Conservation (phyloP, 2,797 vertebrate species). For the Petrocephalus sullivani region DNA sequence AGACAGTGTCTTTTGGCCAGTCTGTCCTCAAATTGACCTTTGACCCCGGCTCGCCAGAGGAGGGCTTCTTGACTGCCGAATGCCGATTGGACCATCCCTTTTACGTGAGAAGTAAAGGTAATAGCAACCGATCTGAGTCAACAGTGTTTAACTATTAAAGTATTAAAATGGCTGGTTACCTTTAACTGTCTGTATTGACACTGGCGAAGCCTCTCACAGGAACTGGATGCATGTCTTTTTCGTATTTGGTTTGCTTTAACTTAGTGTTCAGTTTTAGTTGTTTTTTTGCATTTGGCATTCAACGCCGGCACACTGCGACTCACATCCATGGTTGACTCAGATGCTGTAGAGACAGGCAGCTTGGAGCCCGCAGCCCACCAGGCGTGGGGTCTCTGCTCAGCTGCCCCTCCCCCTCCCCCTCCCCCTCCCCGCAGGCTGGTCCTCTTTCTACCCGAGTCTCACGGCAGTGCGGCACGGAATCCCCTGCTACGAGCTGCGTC, state of each 20-base stretch:
- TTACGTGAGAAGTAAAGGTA: slow-evolving; percentile 98
- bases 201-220: not conserved
- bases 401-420: not conserved
- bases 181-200: not conserved
- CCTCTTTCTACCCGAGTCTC: slow-evolving; percentile 97
- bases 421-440: slow-evolving; percentile 75
- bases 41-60: slow-evolving; percentile 85
- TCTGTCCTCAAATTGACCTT: slow-evolving; percentile 93
- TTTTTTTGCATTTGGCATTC: not conserved
- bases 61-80: slow-evolving; percentile 82
- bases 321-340: not conserved
- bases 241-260: not conserved
- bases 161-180: not conserved
- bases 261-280: not conserved
- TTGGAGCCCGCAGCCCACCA: not conserved
- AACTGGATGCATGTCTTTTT: not conserved
- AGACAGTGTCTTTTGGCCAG: slow-evolving; percentile 86
- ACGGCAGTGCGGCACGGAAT: slow-evolving; percentile 99
- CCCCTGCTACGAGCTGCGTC: slow-evolving; percentile 94
- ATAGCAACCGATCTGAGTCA: slow-evolving; percentile 51
- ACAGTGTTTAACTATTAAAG: slow-evolving; percentile 37
- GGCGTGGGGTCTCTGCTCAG: not conserved
- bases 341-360: no score
- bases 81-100: slow-evolving; percentile 95
- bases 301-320: not conserved